Percentiles rank a stretch among this genome's conserved stretches.
phyloP scores from a whole-genome alignment of 2,888 invertebrate genomes.

The Oeneis ivallda region DNA sequence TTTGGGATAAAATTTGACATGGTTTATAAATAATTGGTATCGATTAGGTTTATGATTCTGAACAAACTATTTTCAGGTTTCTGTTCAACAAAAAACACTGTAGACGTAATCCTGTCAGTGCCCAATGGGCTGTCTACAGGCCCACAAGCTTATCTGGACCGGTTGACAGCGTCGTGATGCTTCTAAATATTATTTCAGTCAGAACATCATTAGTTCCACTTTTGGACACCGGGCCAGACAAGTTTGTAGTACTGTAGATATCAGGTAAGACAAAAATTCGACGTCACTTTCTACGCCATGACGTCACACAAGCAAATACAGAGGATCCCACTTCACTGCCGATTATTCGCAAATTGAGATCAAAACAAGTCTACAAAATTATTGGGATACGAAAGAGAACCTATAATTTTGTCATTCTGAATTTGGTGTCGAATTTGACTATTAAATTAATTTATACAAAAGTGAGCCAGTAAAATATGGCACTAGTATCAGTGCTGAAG shows the following conservation, averaged over 20 bases:
- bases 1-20: too few species aligned
- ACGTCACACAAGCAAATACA: constrained; percentile 24
- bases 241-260: too few species aligned
- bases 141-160: too few species aligned
- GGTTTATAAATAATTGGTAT: too few species aligned
- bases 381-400: constrained; percentile 59
- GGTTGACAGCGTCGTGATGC: too few species aligned
- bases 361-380: constrained; percentile 70
- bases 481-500: constrained; percentile 75
- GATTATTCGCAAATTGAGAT: constrained; percentile 64
- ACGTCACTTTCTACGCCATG: constrained; percentile 8
- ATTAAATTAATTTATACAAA: constrained; percentile 66
- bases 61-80: too few species aligned
- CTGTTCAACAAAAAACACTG: too few species aligned
- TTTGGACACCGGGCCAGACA: too few species aligned
- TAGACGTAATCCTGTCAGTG: too few species aligned
- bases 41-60: too few species aligned
- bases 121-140: neutral
- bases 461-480: constrained; percentile 79
- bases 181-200: too few species aligned
- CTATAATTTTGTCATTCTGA: constrained; percentile 62
- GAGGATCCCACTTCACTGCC: constrained; percentile 50
- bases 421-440: constrained; percentile 80
- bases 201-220: too few species aligned
- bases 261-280: neutral